These are phyloP conservation scores for Gorsachius goisagi DNA, from an alignment of 2,113 vertebrate species.

Conservation along the genomic window DNA sequence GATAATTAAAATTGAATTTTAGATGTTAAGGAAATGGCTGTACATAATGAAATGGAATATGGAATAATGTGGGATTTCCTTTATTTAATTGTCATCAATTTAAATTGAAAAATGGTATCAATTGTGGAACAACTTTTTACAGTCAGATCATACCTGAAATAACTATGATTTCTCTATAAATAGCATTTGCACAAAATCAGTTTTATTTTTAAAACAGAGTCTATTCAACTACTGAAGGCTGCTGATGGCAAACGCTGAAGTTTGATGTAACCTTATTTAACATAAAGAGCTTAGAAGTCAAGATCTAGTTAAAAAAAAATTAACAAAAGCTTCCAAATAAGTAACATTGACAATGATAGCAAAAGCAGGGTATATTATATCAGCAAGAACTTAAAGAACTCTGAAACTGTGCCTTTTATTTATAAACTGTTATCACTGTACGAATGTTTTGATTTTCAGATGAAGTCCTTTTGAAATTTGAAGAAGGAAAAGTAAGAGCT, in stretches of 20 bases:
- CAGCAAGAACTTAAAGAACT: background rate
- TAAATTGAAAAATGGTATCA: background rate
- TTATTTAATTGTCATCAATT: background rate
- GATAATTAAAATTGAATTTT: background rate
- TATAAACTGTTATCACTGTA: background rate
- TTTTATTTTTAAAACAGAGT: background rate
- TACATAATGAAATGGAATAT: background rate
- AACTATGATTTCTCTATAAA: background rate
- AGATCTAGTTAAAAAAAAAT: background rate
- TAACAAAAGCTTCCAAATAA: background rate
- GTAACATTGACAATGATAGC: background rate
- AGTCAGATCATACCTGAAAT: background rate
- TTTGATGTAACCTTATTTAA: background rate
- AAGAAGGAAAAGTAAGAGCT: constrained; percentile 85
- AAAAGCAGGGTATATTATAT: background rate
- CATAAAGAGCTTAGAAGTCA: background rate
- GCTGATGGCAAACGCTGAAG: background rate
- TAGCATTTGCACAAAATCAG: background rate
- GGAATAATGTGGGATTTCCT: background rate
- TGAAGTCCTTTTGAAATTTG: constrained; percentile 94
- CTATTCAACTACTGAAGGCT: background rate
- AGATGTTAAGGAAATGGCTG: background rate
- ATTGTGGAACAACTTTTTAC: background rate
- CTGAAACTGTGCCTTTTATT: background rate
- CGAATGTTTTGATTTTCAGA: constrained; percentile 73